phyloP scores from a whole-genome alignment of 1,140 invertebrate species.

The Leptinotarsa defecta region DNA sequence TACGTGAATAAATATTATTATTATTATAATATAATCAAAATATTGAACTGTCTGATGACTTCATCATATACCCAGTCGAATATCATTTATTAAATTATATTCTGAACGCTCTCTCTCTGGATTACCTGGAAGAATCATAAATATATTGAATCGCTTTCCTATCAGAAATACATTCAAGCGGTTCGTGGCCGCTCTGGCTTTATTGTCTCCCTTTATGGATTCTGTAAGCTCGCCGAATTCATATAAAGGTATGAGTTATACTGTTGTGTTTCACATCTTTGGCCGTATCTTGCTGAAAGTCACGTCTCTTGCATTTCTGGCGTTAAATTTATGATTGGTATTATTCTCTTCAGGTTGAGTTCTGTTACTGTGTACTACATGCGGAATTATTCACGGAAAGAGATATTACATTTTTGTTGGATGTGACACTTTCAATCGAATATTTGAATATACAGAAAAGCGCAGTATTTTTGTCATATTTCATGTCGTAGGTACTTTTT shows the following conservation, averaged over 20 bases:
- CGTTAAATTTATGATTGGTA: constrained; percentile 4
- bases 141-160: neutral
- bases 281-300: neutral
- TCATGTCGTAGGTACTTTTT: too few relatives aligned
- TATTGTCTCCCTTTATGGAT: neutral
- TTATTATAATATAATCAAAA: too few relatives aligned
- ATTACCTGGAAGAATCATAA: too few relatives aligned
- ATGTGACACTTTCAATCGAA: too few relatives aligned
- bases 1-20: too few relatives aligned
- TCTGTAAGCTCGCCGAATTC: neutral
- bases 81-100: too few relatives aligned
- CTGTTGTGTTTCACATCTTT: neutral
- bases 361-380: neutral
- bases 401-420: too few relatives aligned
- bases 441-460: too few relatives aligned
- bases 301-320: constrained; percentile 1
- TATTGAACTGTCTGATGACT: too few relatives aligned
- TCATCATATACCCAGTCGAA: too few relatives aligned
- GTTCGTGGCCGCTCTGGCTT: neutral
- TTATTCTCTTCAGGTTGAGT: neutral
- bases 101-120: too few relatives aligned
- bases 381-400: neutral
- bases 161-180: neutral
- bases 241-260: constrained; percentile 5
- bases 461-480: too few relatives aligned